Percentiles rank a stretch among this genome's conserved stretches.
Conservation (phyloP, 2,797 vertebrate species). For the Poecile montanus region DNA sequence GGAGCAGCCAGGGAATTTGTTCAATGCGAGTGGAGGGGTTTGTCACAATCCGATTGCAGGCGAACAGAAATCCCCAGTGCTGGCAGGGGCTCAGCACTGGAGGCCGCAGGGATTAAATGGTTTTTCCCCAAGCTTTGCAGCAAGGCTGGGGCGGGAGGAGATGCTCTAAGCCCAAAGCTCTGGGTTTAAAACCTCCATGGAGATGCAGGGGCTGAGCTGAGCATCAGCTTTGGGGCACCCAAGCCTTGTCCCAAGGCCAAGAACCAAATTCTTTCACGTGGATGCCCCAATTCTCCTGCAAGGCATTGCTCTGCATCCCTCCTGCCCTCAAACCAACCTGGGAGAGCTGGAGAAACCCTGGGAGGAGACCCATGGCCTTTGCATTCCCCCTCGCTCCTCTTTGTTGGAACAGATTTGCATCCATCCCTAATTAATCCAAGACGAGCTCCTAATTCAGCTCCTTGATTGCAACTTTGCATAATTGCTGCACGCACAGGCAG, state of each 20-base stretch:
- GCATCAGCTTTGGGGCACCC: background rate
- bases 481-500: slow-evolving; percentile 8
- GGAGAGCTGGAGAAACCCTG: background rate
- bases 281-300: background rate
- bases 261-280: background rate
- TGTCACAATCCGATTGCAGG: slow-evolving; percentile 23
- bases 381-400: background rate
- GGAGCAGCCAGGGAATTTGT: slow-evolving; percentile 35
- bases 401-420: slow-evolving; percentile 49
- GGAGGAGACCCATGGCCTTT: background rate
- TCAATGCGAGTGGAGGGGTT: background rate
- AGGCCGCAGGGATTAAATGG: slow-evolving; percentile 12
- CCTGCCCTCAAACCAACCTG: background rate
- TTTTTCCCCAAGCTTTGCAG: slow-evolving; percentile 13
- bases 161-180: background rate
- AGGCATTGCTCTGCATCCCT: background rate
- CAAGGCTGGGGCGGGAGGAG: background rate
- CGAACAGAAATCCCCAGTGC: background rate
- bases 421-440: slow-evolving; percentile 65
- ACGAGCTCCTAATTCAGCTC: slow-evolving; percentile 63
- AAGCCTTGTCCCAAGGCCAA: background rate
- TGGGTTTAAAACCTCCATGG: background rate
- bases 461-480: slow-evolving; percentile 71
- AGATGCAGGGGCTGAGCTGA: background rate
- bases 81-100: background rate